Evolutionary conservation across 2,113 vertebrate genomes (phyloP).

Genomic region (Apaloderma vittatum): DNA sequence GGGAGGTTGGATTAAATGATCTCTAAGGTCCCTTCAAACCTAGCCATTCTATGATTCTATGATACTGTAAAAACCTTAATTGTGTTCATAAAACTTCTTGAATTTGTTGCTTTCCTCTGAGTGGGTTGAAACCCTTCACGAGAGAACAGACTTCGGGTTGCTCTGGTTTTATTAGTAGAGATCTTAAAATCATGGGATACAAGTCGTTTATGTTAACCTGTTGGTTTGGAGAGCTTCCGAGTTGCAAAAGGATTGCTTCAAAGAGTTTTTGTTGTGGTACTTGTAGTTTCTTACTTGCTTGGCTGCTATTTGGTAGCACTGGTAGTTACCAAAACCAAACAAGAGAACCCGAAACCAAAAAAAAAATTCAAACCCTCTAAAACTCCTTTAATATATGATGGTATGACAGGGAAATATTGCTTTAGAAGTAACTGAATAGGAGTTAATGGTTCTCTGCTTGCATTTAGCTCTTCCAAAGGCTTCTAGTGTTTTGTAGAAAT

Average conservation of each 20-base stretch:
- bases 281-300: background rate
- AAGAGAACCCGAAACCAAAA: background rate
- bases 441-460: background rate
- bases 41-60: too few species aligned
- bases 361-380: background rate
- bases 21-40: too few species aligned
- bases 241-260: background rate
- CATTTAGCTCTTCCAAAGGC: background rate
- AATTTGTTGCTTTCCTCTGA: background rate
- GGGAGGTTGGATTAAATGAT: too few species aligned
- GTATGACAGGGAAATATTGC: background rate
- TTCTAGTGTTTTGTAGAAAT: background rate
- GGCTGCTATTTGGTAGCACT: background rate
- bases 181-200: background rate
- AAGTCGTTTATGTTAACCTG: background rate
- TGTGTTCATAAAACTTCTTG: background rate
- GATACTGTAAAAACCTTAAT: background rate
- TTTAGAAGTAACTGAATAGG: background rate
- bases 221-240: background rate
- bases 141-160: background rate
- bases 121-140: background rate
- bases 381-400: background rate
- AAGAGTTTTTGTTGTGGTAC: background rate
- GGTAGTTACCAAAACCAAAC: background rate
- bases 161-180: background rate